Conservation (phyloP, 2,113 vertebrate species). For the Nothoprocta perdicaria region DNA sequence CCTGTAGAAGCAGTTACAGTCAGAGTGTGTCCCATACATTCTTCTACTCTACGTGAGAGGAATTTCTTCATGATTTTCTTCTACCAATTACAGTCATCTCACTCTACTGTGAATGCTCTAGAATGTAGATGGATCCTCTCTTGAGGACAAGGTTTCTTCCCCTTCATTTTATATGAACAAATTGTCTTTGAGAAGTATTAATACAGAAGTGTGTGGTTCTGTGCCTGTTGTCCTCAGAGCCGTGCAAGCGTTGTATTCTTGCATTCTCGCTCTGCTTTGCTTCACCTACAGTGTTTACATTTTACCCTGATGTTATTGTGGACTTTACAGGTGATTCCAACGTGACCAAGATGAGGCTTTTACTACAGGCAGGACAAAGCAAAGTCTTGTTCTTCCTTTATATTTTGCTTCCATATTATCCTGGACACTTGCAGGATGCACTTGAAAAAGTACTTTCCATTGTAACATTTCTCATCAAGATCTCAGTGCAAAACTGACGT, state of each 20-base stretch:
- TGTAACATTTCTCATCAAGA: neutral
- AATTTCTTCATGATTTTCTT: constrained; percentile 17
- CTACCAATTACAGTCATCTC: neutral
- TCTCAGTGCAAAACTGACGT: accelerated
- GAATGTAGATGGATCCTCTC: neutral
- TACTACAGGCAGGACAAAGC: neutral
- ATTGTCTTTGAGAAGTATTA: neutral
- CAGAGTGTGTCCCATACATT: neutral
- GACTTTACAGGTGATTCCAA: neutral
- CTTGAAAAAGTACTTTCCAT: neutral
- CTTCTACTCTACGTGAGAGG: neutral
- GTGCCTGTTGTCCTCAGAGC: neutral
- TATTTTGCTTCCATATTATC: accelerated
- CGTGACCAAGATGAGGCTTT: neutral
- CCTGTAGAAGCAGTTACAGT: neutral
- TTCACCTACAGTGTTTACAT: accelerated
- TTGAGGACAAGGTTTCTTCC: constrained; percentile 1
- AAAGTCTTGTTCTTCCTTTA: neutral
- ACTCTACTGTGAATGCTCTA: neutral
- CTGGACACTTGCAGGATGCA: neutral
- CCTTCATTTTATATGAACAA: neutral
- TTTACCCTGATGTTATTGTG: neutral
- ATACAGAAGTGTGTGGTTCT: no score
- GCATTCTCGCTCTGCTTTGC: neutral
- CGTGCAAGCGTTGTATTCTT: accelerated